A percentile compares a stretch with the other conserved stretches of the same genome.
Evolutionary conservation across 2,888 invertebrate species (phyloP).

Genomic region (Acleris cristana): DNA sequence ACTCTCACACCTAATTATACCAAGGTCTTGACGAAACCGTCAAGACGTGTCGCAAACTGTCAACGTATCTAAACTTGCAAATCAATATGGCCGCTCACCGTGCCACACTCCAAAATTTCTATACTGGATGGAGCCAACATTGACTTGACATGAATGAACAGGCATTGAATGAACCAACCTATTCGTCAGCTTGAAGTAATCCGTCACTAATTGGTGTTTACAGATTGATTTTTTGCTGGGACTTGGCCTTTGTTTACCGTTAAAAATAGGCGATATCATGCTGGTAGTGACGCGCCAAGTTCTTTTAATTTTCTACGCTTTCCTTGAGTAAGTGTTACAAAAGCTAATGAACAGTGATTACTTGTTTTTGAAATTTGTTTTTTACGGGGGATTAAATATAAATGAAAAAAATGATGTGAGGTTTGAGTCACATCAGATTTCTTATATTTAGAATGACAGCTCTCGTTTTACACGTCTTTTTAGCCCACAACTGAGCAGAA

Average conservation of each 20-base stretch:
- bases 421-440: background rate
- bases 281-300: constrained; percentile 19
- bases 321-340: constrained; percentile 9
- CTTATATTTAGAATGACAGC: too few relatives aligned
- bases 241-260: constrained; percentile 9
- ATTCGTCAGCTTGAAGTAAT: constrained; percentile 18
- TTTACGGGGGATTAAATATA: too few relatives aligned
- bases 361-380: background rate
- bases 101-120: too few relatives aligned
- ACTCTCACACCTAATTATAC: background rate
- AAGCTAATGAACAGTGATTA: background rate
- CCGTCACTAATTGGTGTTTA: constrained; percentile 25
- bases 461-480: too few relatives aligned
- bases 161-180: constrained; percentile 3
- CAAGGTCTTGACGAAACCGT: constrained; percentile 5
- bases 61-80: constrained; percentile 11
- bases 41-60: constrained; percentile 6
- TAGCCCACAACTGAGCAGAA: too few relatives aligned
- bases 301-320: constrained; percentile 17
- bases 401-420: background rate
- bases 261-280: background rate
- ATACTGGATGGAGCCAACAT: too few relatives aligned
- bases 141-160: too few relatives aligned
- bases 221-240: constrained; percentile 21
- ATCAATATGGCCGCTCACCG: constrained; percentile 5